These are phyloP conservation scores for Ictalurus furcatus DNA, from an alignment of 2,113 vertebrate species.

Conservation along the genomic window DNA sequence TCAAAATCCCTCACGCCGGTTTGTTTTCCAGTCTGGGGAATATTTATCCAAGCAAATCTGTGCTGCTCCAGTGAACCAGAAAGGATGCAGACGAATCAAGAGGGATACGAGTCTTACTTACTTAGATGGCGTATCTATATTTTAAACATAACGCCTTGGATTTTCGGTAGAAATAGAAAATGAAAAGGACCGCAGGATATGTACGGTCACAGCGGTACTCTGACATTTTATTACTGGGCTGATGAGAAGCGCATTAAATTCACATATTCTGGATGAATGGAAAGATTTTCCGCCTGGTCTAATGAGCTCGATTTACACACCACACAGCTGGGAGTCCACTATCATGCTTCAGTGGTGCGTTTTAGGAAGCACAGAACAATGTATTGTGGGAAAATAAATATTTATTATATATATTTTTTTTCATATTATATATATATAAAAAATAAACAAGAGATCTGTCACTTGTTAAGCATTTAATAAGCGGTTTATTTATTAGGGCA, in stretches of 20 bases:
- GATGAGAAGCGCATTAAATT: background rate
- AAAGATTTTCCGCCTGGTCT: constrained; percentile 1
- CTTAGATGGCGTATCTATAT: background rate
- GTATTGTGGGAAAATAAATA: background rate
- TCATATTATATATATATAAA: too few relatives aligned
- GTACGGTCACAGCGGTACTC: background rate
- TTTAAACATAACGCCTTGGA: background rate
- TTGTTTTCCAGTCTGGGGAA: background rate
- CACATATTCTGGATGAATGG: constrained; percentile 11
- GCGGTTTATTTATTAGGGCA: background rate
- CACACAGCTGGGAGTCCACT: background rate
- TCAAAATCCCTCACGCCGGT: background rate
- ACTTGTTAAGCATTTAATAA: background rate
- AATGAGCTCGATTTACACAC: background rate
- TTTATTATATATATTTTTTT: too few relatives aligned
- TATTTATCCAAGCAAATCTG: background rate
- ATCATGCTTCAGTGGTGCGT: background rate
- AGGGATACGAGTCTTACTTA: background rate
- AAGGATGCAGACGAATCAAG: background rate
- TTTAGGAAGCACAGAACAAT: background rate
- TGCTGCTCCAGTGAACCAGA: background rate
- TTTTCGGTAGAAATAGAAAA: background rate
- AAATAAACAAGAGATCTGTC: background rate
- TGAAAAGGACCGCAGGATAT: background rate
- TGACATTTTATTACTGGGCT: background rate